phyloP scores from a whole-genome alignment of 2,113 vertebrate species.

The Coregonus clupeaformis region DNA sequence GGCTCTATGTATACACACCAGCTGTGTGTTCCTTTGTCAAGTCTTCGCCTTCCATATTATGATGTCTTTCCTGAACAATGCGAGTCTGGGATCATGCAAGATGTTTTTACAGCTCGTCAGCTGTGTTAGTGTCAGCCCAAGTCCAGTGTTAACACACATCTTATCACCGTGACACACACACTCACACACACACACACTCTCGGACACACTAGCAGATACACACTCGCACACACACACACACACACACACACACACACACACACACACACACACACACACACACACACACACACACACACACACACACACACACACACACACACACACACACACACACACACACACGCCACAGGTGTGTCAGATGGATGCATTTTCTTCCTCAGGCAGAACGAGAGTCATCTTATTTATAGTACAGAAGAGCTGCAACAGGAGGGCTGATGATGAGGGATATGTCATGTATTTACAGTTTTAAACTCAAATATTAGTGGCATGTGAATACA shows the following conservation, averaged over 20 bases:
- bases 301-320: conserved; percentile 20
- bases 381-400: conserved; percentile 1
- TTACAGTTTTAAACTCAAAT: neutral
- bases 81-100: too few relatives aligned
- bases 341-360: neutral
- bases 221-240: conserved; percentile 23
- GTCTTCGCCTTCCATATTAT: too few relatives aligned
- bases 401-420: too few relatives aligned
- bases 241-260: conserved; percentile 8
- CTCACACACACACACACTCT: conserved; percentile 6
- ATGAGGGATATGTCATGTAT: too few relatives aligned
- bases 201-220: conserved; percentile 21
- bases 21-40: too few relatives aligned
- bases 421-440: too few relatives aligned
- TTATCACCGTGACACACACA: neutral
- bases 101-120: too few relatives aligned
- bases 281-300: conserved; percentile 34
- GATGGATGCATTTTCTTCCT: too few relatives aligned
- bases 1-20: too few relatives aligned
- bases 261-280: conserved; percentile 17
- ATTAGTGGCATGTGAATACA: conserved; percentile 7
- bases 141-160: too few relatives aligned
- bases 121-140: too few relatives aligned
- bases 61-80: too few relatives aligned
- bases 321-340: conserved; percentile 1